A percentile compares a stretch with the other conserved stretches of the same genome.
Evolutionary conservation across 2,113 vertebrate genomes (phyloP).

Genomic region (Semnornis frantzii): DNA sequence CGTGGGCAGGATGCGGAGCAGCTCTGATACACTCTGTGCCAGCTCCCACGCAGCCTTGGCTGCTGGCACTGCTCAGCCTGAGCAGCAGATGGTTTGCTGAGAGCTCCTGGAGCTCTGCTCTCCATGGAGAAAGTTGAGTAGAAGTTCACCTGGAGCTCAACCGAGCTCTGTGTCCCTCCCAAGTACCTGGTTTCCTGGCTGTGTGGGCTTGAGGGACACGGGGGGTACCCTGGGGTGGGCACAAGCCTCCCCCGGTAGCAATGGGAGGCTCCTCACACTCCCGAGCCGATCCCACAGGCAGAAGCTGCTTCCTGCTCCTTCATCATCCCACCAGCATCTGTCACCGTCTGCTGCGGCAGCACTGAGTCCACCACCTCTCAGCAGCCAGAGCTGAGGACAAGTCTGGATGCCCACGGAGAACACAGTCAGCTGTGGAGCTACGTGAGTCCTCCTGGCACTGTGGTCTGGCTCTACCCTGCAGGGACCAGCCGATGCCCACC

Average conservation of each 20-base stretch:
- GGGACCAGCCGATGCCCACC: accelerated
- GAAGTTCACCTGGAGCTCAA: slow-evolving; percentile 9
- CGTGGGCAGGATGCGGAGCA: background rate
- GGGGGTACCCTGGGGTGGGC: background rate
- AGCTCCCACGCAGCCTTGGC: slow-evolving; percentile 52
- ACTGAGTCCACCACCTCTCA: accelerated
- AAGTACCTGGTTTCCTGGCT: background rate
- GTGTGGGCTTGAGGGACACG: accelerated
- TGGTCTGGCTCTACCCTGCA: accelerated
- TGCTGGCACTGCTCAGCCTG: background rate
- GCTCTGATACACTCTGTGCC: background rate
- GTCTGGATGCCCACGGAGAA: background rate
- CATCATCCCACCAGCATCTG: slow-evolving; percentile 45
- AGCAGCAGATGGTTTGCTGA: slow-evolving; percentile 14
- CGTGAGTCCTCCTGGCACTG: accelerated
- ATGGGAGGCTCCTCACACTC: accelerated
- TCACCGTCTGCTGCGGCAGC: background rate
- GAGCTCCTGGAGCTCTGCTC: slow-evolving; percentile 14
- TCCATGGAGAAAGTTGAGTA: background rate
- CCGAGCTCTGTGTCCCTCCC: background rate
- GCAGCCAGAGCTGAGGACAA: background rate
- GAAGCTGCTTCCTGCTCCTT: slow-evolving; percentile 6
- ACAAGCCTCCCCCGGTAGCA: accelerated
- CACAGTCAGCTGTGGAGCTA: background rate
- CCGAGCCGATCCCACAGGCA: background rate